Base-by-base conservation (phyloP, 2,113 vertebrate species). In the Abramis brama region DNA sequence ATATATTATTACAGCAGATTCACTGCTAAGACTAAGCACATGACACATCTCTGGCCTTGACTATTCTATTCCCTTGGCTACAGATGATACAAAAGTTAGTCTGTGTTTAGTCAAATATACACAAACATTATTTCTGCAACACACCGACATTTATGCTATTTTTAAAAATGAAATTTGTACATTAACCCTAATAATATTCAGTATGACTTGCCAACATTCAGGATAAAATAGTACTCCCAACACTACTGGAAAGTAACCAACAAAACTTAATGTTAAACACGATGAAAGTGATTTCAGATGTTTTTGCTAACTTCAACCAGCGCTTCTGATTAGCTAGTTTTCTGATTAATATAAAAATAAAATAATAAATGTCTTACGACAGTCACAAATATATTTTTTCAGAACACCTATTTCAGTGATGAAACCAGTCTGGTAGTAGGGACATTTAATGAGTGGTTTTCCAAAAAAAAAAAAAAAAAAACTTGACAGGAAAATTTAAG, bases 1-100 rank as follows among this genome's bases (percentile, higher is more conserved):
- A 70, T 78, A 25, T 25, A 57, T 85, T 57, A 84, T 52, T 30
- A 81, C 71, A 60, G 73, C 3, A 85, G 3, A 83, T 75, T 88
- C 47, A 39, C 17, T 30, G 45, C 39, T 73, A 64, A 84, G 45
- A 59, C 4, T 45, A 73, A n/a, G 25, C 30, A 82, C 7, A 55
- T 59, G 7, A 66, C 59, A 86, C 80, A 36, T 79, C 39, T 11
- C 30, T n/a, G 33, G 19, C 10, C 39, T 55, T 5, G 13, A 25
- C 36, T 13, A 57, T 57, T 11, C 10, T 12, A 13, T 33, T 78
- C 52, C 47, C 10, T 78, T 36, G 1, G 2, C 7, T 19, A 78
- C 8, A 36, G 1, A 6, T 36, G 1, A 3, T n/a, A n/a, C 10
- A 57, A 36, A 70, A 39, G 33, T 39, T 21, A 1, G 68, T 70